Evolutionary conservation across 2,113 vertebrate species (phyloP).

Genomic region (Ammodytes dubius): DNA sequence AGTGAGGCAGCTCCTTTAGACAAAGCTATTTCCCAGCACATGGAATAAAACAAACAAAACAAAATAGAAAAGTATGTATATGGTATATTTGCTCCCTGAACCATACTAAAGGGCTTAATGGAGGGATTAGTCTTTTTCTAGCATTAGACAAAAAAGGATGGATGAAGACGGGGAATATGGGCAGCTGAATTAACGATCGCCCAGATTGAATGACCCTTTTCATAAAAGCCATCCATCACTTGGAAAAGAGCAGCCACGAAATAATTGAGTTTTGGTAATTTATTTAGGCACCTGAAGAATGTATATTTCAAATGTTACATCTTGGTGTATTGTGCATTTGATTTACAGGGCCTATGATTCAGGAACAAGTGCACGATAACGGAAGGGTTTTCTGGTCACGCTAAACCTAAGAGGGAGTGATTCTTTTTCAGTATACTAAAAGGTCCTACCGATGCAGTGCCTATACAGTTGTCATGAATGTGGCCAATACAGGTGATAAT

Average conservation of each 20-base stretch:
- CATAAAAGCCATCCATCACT: conserved; percentile 29
- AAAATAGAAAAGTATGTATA: neutral
- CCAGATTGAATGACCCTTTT: conserved; percentile 13
- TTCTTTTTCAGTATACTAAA: neutral
- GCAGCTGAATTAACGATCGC: conserved; percentile 23
- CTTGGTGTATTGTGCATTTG: conserved; percentile 8
- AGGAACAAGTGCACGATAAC: neutral
- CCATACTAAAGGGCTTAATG: neutral
- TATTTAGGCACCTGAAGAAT: conserved; percentile 5
- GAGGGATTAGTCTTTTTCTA: neutral
- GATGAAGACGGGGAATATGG: conserved; percentile 13
- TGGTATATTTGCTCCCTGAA: conserved; percentile 10
- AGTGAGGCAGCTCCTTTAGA: conserved; percentile 11
- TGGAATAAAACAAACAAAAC: neutral
- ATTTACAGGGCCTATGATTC: neutral
- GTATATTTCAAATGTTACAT: conserved; percentile 1
- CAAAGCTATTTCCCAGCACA: conserved; percentile 8
- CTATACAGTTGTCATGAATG: neutral
- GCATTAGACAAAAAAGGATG: conserved; percentile 3
- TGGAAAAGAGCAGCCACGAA: neutral
- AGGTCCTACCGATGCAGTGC: neutral
- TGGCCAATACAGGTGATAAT: neutral
- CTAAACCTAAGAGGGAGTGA: neutral
- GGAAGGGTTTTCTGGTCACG: neutral
- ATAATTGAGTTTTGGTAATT: conserved; percentile 28